phyloP scores from a whole-genome alignment of 2,113 vertebrate species.

The Apistogramma diplotaenia region DNA sequence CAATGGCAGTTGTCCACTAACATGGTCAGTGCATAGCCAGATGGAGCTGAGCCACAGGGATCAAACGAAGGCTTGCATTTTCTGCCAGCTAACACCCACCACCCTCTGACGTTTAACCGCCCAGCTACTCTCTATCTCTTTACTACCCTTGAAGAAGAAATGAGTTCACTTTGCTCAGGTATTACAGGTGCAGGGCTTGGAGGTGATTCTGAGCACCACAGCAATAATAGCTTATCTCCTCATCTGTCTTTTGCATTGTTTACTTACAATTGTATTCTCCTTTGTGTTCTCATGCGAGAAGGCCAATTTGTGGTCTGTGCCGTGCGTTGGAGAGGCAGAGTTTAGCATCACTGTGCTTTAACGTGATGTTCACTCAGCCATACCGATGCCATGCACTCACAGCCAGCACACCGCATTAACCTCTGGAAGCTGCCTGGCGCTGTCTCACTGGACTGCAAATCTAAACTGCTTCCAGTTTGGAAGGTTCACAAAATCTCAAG shows the following conservation, averaged over 20 bases:
- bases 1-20: constrained; percentile 51
- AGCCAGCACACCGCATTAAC: constrained; percentile 60
- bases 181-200: neutral
- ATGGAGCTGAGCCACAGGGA: constrained; percentile 66
- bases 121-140: constrained; percentile 8
- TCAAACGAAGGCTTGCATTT: constrained; percentile 56
- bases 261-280: constrained; percentile 9
- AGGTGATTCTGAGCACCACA: constrained; percentile 26
- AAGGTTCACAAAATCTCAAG: neutral
- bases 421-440: constrained; percentile 38
- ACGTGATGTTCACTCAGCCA: constrained; percentile 61
- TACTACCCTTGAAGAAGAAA: constrained; percentile 50
- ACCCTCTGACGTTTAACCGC: constrained; percentile 48
- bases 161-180: constrained; percentile 42
- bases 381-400: constrained; percentile 40
- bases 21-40: constrained; percentile 61
- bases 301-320: constrained; percentile 47
- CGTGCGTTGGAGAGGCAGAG: constrained; percentile 27
- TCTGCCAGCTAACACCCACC: constrained; percentile 58
- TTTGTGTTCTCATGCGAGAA: constrained; percentile 37
- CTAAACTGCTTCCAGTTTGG: constrained; percentile 18
- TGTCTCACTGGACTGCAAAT: constrained; percentile 29
- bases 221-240: constrained; percentile 34
- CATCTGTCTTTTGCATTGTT: constrained; percentile 42
- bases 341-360: constrained; percentile 51